Base-by-base conservation (phyloP, 2,888 invertebrate genomes). In the Ormyrus pomaceus region DNA sequence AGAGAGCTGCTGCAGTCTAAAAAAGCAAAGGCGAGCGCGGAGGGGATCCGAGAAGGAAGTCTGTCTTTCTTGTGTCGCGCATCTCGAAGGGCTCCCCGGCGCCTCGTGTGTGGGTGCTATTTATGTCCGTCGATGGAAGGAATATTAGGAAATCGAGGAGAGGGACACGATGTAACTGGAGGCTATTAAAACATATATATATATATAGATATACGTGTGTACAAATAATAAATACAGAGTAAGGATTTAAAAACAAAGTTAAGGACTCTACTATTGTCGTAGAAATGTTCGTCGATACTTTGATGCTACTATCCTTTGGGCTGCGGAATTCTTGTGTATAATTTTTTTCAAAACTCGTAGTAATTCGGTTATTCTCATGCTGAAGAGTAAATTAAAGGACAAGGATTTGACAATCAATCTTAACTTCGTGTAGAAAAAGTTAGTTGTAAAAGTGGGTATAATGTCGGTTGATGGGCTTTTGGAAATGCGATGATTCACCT, bases 221-320 rank as follows among this genome's bases (percentile, higher is more conserved):
- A 19, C 34, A 53, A 45, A 46, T 51, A 53, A 51, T 19, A 19
- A 19, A 19, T 19, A 70, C 34, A 59, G 34, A 50, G 59, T 7
- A 45, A 59, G 45, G 51, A 51, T 19, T 53, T 13, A 11, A 61
- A 53, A 51, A 62, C 19, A 51, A 4, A 8, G 46, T 5, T 8
- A 51, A 8, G 5, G 3, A 61, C 6, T 34, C 13, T n/a, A 45
- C 11, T 58, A 74, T 68, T 58, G 13, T 75, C 48, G 45, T 53
- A 34, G 13, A 59, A 59, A 75, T 34, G 61, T 19, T 13, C 34
- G 46, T 51, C 48, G 58, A 45, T 64, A 19, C 19, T 19, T 19
- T 19, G 70, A 72, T 62, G 46, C 62, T 72, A n/a, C 61, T 72
- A 61, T 19, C 45, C 3, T 72, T 62, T 72, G 55, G 72, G 72